These are phyloP conservation scores for Pelusios castaneus DNA, from an alignment of 2,113 vertebrate species.

Conservation along the genomic window DNA sequence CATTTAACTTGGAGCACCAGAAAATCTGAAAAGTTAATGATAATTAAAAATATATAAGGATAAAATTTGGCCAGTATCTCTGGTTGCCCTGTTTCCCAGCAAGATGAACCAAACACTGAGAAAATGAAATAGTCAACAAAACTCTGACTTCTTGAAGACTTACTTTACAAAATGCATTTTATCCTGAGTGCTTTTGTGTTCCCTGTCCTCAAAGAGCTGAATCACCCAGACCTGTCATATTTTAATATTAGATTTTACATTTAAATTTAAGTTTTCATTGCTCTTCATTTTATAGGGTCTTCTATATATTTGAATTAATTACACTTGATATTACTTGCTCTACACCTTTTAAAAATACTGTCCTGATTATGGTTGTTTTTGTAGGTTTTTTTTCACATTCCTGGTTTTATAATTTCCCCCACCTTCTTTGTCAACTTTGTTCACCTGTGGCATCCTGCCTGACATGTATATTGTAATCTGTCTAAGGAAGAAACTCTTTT, in stretches of 20 bases:
- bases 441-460: not conserved
- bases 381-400: not conserved
- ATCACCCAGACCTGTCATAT: not conserved
- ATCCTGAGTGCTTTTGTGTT: not conserved
- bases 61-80: not conserved
- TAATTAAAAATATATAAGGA: not conserved
- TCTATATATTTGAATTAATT: not conserved
- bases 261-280: not conserved
- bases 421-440: not conserved
- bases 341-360: not conserved
- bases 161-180: not conserved
- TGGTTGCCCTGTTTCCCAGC: not conserved
- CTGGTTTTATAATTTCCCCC: rapidly evolving
- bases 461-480: not conserved
- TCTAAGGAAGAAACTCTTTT: rapidly evolving
- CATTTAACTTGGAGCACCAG: not conserved
- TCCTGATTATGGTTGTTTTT: not conserved
- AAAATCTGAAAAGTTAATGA: not conserved
- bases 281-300: not conserved
- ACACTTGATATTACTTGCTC: not conserved
- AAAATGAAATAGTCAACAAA: not conserved
- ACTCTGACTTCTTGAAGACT: not conserved
- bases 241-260: not conserved
- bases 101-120: not conserved
- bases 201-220: not conserved